phyloP scores from a whole-genome alignment of 1,140 invertebrate species.

The Sinonovacula constricta region DNA sequence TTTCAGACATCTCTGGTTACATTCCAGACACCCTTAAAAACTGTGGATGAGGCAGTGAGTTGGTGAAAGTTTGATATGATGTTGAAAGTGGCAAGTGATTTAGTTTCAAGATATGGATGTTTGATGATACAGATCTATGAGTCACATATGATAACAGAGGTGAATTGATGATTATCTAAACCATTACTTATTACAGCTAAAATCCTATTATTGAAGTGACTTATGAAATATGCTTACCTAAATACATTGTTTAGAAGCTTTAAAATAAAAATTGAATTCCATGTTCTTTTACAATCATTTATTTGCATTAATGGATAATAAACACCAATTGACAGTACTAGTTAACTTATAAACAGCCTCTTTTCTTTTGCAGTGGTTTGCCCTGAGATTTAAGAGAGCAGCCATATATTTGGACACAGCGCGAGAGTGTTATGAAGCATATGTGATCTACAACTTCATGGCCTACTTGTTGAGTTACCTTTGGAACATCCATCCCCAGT shows the following conservation, averaged over 20 bases:
- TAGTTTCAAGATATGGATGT: no score
- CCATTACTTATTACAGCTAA: not conserved
- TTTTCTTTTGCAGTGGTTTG: conserved; percentile 82
- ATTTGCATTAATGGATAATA: not conserved
- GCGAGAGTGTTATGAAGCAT: conserved; percentile 96
- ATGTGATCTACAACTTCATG: conserved; percentile 99
- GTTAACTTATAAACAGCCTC: not conserved
- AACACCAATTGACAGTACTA: not conserved
- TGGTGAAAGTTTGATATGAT: no score
- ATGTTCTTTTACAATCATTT: not conserved
- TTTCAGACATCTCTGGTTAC: no score
- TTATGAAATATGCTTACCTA: no score
- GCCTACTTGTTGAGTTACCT: conserved; percentile 95
- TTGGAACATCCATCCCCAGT: conserved; percentile 83
- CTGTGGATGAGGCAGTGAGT: no score
- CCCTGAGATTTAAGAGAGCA: conserved; percentile 84
- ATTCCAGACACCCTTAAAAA: no score
- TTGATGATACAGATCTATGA: no score
- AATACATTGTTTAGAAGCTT: no score
- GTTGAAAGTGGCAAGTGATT: no score
- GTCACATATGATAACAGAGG: no score
- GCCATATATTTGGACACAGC: conserved; percentile 95
- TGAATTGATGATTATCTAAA: no score
- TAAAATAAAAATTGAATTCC: not conserved
- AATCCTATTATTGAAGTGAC: not conserved